Conservation (phyloP, 2,797 vertebrate species). For the Remorina albescens region DNA sequence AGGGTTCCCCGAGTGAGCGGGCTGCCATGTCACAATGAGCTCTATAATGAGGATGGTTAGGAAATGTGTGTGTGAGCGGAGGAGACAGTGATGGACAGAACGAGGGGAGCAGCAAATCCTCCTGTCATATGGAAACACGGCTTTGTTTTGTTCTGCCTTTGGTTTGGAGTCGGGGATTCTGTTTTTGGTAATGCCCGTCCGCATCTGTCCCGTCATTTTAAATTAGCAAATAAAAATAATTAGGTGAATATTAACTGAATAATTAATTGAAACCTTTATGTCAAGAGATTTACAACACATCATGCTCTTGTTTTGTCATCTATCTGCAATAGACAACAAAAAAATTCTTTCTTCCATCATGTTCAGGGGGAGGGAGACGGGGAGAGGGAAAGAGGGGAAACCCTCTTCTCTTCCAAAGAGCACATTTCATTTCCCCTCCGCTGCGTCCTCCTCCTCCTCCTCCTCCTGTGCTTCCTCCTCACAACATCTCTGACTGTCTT, state of each 20-base stretch:
- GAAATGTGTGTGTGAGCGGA: conserved; percentile 10
- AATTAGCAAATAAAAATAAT: conserved; percentile 32
- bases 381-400: conserved; percentile 39
- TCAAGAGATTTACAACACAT: conserved; percentile 40
- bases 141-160: conserved; percentile 43
- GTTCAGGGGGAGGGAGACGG: not conserved
- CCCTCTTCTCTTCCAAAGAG: conserved; percentile 45
- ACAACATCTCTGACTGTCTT: conserved; percentile 8
- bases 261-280: conserved; percentile 41
- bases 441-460: conserved; percentile 5
- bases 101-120: conserved; percentile 47
- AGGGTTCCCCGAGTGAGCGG: conserved; percentile 71
- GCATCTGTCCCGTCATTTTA: conserved; percentile 20
- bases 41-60: conserved; percentile 59
- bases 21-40: conserved; percentile 68
- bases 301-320: conserved; percentile 42
- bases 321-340: conserved; percentile 22
- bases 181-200: conserved; percentile 10
- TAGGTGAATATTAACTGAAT: conserved; percentile 43
- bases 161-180: conserved; percentile 17
- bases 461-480: not conserved
- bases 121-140: conserved; percentile 43
- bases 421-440: conserved; percentile 34
- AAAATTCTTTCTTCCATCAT: not conserved
- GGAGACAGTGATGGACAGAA: conserved; percentile 37